Evolutionary conservation across 2,797 vertebrate genomes (phyloP), one percentile per base, ranked within the genome.

Genomic region (Leuciscus waleckii): DNA sequence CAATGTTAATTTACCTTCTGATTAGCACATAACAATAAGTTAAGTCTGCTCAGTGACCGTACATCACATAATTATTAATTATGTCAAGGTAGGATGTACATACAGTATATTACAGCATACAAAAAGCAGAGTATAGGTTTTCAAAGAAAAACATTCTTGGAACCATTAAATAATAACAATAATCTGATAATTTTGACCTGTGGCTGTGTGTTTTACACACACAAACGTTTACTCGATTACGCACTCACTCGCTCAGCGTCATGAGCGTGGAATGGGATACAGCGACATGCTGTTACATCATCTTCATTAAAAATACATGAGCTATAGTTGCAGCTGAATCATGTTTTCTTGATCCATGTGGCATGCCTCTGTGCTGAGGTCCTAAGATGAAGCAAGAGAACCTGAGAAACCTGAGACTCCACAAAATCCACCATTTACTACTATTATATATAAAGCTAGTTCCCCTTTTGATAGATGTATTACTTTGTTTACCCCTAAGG

Each of bases 281-380:
- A 70, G 26, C n/a, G 49, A 87, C 82, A 63, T 77, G 54, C 79
- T 78, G 65, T 81, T 43, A 41, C 82, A 71, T 85, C 82, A 81
- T 43, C 46, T 69, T 80, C 65, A 85, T 85, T 85, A 87, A 85
- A 69, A 81, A 87, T 77, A 77, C 41, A 81, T 70, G n/a, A 69
- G 65, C 63, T 61, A 14, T 67, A 39, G 43, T 74, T 80, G 37
- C 67, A 41, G 73, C 51, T 19, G 17, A 73, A 71, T 82, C 37
- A 82, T 71, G 37, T 73, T 73, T 43, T 80, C 51, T 32, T 19
- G 17, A 73, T 71, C 37, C 6, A 37, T 71, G 35, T 41, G 49
- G 58, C 65, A 43, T 41, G 35, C 23, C 63, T 74, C 51, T 71
- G 9, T 49, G 70, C 29, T 65, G 81, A 82, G 8, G 29, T 49